These are phyloP conservation scores for Crenichthys baileyi DNA, from an alignment of 2,797 vertebrate species.

Conservation along the genomic window DNA sequence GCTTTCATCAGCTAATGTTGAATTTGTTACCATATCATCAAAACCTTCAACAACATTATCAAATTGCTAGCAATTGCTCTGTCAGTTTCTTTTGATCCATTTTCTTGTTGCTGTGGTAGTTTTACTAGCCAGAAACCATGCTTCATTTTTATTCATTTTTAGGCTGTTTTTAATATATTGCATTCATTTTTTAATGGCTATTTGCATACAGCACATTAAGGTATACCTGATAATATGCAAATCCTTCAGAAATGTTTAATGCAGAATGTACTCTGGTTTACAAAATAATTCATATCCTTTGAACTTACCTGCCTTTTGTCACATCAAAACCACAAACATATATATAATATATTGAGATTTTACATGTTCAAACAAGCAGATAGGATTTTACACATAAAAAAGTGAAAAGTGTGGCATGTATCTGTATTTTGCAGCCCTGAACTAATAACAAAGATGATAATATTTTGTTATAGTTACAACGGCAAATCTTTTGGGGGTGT, in stretches of 20 bases:
- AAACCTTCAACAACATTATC: conserved; percentile 65
- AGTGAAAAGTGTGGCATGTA: not conserved
- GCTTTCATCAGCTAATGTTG: conserved; percentile 60
- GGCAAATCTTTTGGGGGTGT: not conserved
- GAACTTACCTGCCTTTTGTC: too few relatives aligned
- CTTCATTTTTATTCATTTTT: conserved; percentile 30
- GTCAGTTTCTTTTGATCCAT: conserved; percentile 44
- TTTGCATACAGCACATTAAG: not conserved
- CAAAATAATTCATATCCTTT: too few relatives aligned
- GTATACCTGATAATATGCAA: not conserved
- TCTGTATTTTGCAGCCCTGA: not conserved
- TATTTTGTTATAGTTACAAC: not conserved
- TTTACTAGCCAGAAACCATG: conserved; percentile 19
- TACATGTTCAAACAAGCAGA: not conserved
- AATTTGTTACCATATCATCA: conserved; percentile 67
- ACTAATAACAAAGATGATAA: not conserved
- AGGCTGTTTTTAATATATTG: conserved; percentile 5
- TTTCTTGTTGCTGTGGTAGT: conserved; percentile 20
- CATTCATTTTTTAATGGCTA: not conserved
- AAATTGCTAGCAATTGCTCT: conserved; percentile 49
- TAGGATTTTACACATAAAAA: not conserved
- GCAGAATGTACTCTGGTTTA: too few relatives aligned
- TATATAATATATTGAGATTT: too few relatives aligned
- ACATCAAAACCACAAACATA: too few relatives aligned
- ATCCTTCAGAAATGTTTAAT: not conserved